Conservation (phyloP, 2,113 vertebrate genomes). For the Aldabrachelys gigantea region DNA sequence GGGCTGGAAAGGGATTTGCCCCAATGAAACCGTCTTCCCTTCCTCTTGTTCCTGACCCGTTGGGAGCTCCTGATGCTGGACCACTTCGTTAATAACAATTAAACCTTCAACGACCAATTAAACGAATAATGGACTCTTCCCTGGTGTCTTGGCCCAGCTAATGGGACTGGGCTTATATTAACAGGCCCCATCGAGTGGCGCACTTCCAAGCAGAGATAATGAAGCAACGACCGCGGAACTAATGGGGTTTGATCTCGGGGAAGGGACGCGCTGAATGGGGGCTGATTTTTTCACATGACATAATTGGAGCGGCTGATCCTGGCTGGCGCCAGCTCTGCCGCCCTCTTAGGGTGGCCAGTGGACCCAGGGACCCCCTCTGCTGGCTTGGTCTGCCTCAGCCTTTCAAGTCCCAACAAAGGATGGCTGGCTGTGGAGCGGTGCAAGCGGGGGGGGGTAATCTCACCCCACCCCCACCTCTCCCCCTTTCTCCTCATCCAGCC, state of each 20-base stretch:
- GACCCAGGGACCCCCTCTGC: slow-evolving; percentile 28
- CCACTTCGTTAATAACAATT: slow-evolving; percentile 79
- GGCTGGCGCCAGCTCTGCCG: slow-evolving; percentile 80
- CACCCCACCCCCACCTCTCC: neutral
- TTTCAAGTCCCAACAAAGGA: slow-evolving; percentile 53
- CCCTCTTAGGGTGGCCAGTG: neutral
- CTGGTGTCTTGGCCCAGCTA: slow-evolving; percentile 77
- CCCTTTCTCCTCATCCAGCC: neutral
- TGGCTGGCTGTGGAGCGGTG: neutral
- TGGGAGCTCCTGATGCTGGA: slow-evolving; percentile 40
- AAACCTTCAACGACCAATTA: slow-evolving; percentile 83
- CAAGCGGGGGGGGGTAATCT: neutral
- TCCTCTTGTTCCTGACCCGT: slow-evolving; percentile 24
- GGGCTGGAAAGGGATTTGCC: slow-evolving; percentile 4
- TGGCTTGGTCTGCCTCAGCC: neutral
- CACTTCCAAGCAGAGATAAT: slow-evolving; percentile 79
- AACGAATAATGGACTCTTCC: slow-evolving; percentile 77
- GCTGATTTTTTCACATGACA: slow-evolving; percentile 76
- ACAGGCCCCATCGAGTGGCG: slow-evolving; percentile 78
- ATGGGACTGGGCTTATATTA: slow-evolving; percentile 77
- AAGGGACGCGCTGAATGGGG: slow-evolving; percentile 83
- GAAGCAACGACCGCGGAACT: slow-evolving; percentile 88
- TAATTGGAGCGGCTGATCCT: slow-evolving; percentile 74
- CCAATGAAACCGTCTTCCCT: slow-evolving; percentile 1
- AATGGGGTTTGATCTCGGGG: slow-evolving; percentile 85